Evolutionary conservation across 2,797 vertebrate species (phyloP), one percentile per base, ranked within the genome.

Genomic region (Australoheros facetus): DNA sequence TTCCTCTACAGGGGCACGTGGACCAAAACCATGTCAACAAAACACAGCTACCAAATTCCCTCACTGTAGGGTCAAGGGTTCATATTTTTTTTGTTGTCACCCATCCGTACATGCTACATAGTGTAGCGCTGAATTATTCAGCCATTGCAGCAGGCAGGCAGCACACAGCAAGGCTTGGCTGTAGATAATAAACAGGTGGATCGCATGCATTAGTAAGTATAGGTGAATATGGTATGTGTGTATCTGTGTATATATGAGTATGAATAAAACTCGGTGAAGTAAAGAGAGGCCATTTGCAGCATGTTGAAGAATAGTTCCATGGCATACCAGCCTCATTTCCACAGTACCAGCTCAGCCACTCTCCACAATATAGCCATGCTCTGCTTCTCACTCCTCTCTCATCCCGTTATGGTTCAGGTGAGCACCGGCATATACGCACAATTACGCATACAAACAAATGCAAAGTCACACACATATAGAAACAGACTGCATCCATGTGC

Each of bases 111-210:
- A 69, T 23, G 19, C 62, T 30, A 87, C 70, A 77, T 69, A 87
- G 79, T 39, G 82, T 85, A 80, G 83, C 91, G 87, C 86, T 95
- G 92, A 94, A 94, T 95, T 92, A 95, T 93, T 94, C 89, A 93
- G 91, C 87, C 83, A 94, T 89, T 91, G 87, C 77, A 39, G 86
- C 81, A 84, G 79, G 77, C 56, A 71, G 76, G 80, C 73, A 39
- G 77, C 83, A 87, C 78, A 86, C 78, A 71, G 79, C 85, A 69
- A 84, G 80, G 84, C 82, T 81, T 79, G 75, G 81, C 81, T 73
- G 34, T 72, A 74, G 82, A 54, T 80, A 75, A 85, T 86, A 75
- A 89, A 87, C 84, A 89, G 86, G 81, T 86, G 86, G 85, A 83
- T 79, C 59, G 69, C 54, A 80, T 71, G 73, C 80, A 69, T 11